phyloP scores from a whole-genome alignment of 2,888 invertebrate species.

The Theretra japonica region DNA sequence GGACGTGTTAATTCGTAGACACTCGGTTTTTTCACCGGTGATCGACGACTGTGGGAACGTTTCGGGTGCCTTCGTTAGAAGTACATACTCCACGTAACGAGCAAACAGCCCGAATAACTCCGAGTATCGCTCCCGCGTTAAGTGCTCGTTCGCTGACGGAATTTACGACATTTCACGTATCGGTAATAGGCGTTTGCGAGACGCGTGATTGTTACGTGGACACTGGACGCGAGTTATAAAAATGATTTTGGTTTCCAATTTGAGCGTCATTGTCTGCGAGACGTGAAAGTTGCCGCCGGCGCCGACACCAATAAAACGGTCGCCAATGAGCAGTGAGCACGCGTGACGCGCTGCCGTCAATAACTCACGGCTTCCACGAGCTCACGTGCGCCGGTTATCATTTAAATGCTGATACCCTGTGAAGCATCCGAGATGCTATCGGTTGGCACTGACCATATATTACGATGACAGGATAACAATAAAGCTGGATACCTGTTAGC shows the following conservation, averaged over 20 bases:
- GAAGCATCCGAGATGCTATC: slow-evolving; percentile 68
- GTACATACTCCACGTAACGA: slow-evolving; percentile 80
- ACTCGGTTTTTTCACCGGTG: slow-evolving; percentile 81
- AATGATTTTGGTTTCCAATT: slow-evolving; percentile 80
- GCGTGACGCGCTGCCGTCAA: slow-evolving; percentile 60
- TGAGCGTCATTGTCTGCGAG: slow-evolving; percentile 79
- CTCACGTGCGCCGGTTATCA: slow-evolving; percentile 63
- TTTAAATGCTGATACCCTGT: slow-evolving; percentile 65
- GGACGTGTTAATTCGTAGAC: slow-evolving; percentile 85
- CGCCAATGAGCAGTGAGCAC: slow-evolving; percentile 61
- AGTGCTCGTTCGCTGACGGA: slow-evolving; percentile 72
- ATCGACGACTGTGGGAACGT: slow-evolving; percentile 84
- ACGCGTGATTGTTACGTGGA: slow-evolving; percentile 58
- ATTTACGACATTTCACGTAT: slow-evolving; percentile 75
- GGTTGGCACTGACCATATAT: slow-evolving; percentile 66
- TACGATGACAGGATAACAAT: slow-evolving; percentile 76
- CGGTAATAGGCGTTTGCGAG: slow-evolving; percentile 68
- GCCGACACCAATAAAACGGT: slow-evolving; percentile 81
- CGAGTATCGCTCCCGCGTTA: slow-evolving; percentile 78
- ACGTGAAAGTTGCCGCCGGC: slow-evolving; percentile 82
- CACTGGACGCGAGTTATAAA: slow-evolving; percentile 67
- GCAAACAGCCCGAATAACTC: slow-evolving; percentile 79
- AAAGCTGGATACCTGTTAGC: slow-evolving; percentile 73
- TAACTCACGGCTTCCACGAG: slow-evolving; percentile 61
- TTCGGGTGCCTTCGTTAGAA: slow-evolving; percentile 81